These are phyloP conservation scores for Coregonus ussuriensis DNA, from an alignment of 2,797 vertebrate genomes.

Conservation along the genomic window DNA sequence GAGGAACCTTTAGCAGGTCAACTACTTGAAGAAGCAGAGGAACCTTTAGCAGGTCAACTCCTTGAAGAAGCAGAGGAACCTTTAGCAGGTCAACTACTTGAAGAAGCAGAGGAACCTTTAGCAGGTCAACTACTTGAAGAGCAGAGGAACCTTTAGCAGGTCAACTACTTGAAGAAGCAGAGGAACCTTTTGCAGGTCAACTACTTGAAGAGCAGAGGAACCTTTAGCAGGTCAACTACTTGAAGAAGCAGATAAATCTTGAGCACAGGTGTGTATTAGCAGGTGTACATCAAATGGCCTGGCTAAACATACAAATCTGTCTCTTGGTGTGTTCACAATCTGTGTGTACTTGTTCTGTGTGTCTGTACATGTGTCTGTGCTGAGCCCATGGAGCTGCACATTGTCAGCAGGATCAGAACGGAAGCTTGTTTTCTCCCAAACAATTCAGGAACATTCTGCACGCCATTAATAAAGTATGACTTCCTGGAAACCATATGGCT, in stretches of 20 bases:
- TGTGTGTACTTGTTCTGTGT: not conserved
- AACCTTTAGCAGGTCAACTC: not conserved
- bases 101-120: not conserved
- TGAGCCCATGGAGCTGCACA: conserved; percentile 9
- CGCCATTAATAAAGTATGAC: conserved; percentile 30
- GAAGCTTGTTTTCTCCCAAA: not conserved
- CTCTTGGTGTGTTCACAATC: no score
- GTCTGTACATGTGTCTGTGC: not conserved
- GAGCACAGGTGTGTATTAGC: not conserved
- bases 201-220: not conserved
- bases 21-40: not conserved
- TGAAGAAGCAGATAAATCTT: not conserved
- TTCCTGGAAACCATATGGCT: conserved; percentile 59
- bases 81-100: not conserved
- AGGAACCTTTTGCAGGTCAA: not conserved
- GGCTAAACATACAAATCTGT: no score
- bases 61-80: not conserved
- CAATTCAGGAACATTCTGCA: conserved; percentile 25
- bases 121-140: not conserved
- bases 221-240: not conserved
- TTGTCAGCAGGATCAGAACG: conserved; percentile 1
- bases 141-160: not conserved
- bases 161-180: not conserved
- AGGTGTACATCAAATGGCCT: not conserved
- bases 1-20: not conserved